Conservation (phyloP, 2,888 invertebrate species). For the Lampropteryx suffumata region DNA sequence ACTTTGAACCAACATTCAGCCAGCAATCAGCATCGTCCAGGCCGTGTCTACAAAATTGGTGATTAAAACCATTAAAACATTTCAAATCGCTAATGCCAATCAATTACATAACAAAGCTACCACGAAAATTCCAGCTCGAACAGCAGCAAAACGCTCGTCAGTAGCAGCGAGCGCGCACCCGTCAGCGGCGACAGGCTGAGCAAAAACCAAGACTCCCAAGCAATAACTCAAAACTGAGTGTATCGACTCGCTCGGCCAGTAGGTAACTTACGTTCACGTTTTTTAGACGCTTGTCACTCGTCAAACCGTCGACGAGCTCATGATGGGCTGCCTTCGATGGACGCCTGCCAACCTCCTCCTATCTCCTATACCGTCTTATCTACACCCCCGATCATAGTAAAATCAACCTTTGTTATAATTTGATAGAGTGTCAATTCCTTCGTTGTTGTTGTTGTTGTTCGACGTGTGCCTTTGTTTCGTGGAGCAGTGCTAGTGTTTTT, state of each 20-base stretch:
- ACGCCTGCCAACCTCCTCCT: slow-evolving; percentile 73
- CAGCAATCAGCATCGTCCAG: not conserved
- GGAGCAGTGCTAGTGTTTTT: slow-evolving; percentile 76
- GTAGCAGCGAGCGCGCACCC: slow-evolving; percentile 47
- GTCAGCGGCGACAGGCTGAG: slow-evolving; percentile 43
- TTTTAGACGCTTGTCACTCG: slow-evolving; percentile 78
- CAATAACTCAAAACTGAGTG: slow-evolving; percentile 76
- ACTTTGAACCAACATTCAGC: too few relatives aligned
- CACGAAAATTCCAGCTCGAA: slow-evolving; percentile 4
- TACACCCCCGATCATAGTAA: slow-evolving; percentile 11
- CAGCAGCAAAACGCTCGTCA: slow-evolving; percentile 40
- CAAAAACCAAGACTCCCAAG: slow-evolving; percentile 50
- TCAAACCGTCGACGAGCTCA: slow-evolving; percentile 75
- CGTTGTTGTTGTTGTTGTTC: slow-evolving; percentile 10
- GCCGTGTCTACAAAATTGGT: not conserved
- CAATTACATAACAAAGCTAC: slow-evolving; percentile 30
- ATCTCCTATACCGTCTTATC: slow-evolving; percentile 36
- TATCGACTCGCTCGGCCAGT: slow-evolving; percentile 55
- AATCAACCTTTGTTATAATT: slow-evolving; percentile 11
- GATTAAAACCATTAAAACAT: slow-evolving; percentile 3
- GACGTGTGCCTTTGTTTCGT: slow-evolving; percentile 26
- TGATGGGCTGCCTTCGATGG: slow-evolving; percentile 78
- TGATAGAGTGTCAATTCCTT: slow-evolving; percentile 39
- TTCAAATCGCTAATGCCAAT: slow-evolving; percentile 29
- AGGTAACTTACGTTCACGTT: slow-evolving; percentile 72